Evolutionary conservation across 2,888 invertebrate species (phyloP).

Genomic region (Baronia brevicornis): DNA sequence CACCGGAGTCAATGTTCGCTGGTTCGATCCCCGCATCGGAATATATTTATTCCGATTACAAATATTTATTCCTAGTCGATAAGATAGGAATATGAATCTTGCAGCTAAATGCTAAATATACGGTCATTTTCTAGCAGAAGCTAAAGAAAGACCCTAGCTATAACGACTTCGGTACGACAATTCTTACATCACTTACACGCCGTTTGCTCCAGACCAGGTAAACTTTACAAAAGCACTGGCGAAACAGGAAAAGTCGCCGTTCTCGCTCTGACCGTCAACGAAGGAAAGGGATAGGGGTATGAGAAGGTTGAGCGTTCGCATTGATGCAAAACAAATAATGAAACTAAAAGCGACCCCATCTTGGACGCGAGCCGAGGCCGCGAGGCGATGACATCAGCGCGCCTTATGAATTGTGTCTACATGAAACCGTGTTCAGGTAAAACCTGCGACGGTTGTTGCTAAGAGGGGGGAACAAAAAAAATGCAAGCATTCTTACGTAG

Average conservation of each 20-base stretch:
- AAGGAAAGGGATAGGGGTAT: slow-evolving; percentile 48
- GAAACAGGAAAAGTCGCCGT: slow-evolving; percentile 37
- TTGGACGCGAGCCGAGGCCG: slow-evolving; percentile 30
- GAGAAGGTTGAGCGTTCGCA: slow-evolving; percentile 64
- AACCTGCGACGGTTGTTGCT: slow-evolving; percentile 28
- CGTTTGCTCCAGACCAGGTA: slow-evolving; percentile 24
- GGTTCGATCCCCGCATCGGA: too few relatives aligned
- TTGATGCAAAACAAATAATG: slow-evolving; percentile 66
- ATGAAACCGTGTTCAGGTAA: slow-evolving; percentile 42
- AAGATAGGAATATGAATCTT: too few relatives aligned
- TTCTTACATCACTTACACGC: slow-evolving; percentile 18
- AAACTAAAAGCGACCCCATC: slow-evolving; percentile 51
- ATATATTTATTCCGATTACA: too few relatives aligned
- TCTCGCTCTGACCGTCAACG: slow-evolving; percentile 37
- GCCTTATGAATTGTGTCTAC: slow-evolving; percentile 65
- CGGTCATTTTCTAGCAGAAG: too few relatives aligned
- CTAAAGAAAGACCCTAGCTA: slow-evolving; percentile 21
- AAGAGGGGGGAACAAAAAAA: slow-evolving; percentile 20
- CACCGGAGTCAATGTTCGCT: too few relatives aligned
- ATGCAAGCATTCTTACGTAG: too few relatives aligned
- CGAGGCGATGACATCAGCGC: slow-evolving; percentile 61
- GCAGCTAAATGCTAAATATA: too few relatives aligned
- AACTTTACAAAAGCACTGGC: slow-evolving; percentile 47
- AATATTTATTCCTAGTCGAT: too few relatives aligned
- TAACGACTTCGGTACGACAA: slow-evolving; percentile 20